Evolutionary conservation across 2,888 invertebrate species (phyloP).

Genomic region (Lypha dubia): DNA sequence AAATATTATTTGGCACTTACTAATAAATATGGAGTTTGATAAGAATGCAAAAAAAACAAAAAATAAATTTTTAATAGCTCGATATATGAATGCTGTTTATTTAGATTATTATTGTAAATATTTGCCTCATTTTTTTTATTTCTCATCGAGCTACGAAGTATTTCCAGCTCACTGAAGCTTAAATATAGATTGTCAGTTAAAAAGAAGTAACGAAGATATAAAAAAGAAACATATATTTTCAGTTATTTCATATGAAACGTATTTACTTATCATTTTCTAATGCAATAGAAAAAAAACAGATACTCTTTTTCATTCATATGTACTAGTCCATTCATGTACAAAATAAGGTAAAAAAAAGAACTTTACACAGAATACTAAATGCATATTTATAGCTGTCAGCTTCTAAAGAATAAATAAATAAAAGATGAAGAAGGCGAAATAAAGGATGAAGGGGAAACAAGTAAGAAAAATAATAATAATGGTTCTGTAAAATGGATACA

Average conservation of each 20-base stretch:
- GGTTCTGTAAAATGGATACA: background rate
- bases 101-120: constrained; percentile 40
- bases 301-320: constrained; percentile 27
- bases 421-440: background rate
- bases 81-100: constrained; percentile 36
- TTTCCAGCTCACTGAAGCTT: constrained; percentile 70
- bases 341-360: constrained; percentile 65
- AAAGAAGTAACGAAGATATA: constrained; percentile 39
- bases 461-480: background rate
- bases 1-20: constrained; percentile 30
- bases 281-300: constrained; percentile 28
- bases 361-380: constrained; percentile 67
- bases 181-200: constrained; percentile 70
- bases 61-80: constrained; percentile 64
- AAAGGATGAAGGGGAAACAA: background rate
- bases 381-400: constrained; percentile 70
- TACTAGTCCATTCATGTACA: constrained; percentile 54
- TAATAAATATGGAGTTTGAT: background rate
- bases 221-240: constrained; percentile 19
- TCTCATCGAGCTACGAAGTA: constrained; percentile 44
- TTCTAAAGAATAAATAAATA: constrained; percentile 30
- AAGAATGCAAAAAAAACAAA: constrained; percentile 26
- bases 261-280: constrained; percentile 55
- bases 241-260: constrained; percentile 58
- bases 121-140: constrained; percentile 45